Base-by-base conservation (phyloP, 2,113 vertebrate genomes). In the Pagrus major region DNA sequence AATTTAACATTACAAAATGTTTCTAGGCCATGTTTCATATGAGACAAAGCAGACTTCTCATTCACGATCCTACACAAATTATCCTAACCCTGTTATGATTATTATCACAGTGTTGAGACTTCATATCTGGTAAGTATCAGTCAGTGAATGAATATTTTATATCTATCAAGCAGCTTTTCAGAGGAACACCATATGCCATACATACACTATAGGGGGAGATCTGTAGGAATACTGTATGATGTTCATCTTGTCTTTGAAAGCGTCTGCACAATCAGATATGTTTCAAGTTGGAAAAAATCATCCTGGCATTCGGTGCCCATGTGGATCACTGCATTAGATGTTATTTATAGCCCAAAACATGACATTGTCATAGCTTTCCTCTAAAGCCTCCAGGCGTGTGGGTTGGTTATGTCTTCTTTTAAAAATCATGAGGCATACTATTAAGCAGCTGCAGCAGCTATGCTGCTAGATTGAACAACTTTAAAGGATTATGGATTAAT, bases 281-380 rank as follows among this genome's bases (percentile, higher is more conserved):
- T 80, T 66, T 82, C 20, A 59, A 3, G 8, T 76, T 75, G 37
- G 25, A 81, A 51, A 78, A 11, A 25, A 39, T 58, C 16, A 23
- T 33, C 54, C 27, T 76, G 61, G 11, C 49, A 63, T 63, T 44
- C 51, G 58, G 39, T 8, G 67, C 52, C 55, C 58, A 21, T 39
- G 63, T 51, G 55, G 59, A 71, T 84, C 76, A 72, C 58, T 72
- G 76, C 35, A 55, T 65, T 47, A 27, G 16, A 71, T 0, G 63
- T 84, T 92, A 87, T 89, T 89, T 71, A 63, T 78, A 92, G 80
- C 64, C 46, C 42, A 80, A 87, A 77, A 71, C 67, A 68, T 41
- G 67, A 54, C 52, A 52, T 41, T 55, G 51, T 60, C 82, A 60
- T 65, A 52, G 66, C 58, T 88, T 72, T 79, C 41, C 70, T 84